Evolutionary conservation across 2,888 invertebrate genomes (phyloP), one percentile per base, ranked within the genome.

Genomic region (Gisinianus flammeolus): DNA sequence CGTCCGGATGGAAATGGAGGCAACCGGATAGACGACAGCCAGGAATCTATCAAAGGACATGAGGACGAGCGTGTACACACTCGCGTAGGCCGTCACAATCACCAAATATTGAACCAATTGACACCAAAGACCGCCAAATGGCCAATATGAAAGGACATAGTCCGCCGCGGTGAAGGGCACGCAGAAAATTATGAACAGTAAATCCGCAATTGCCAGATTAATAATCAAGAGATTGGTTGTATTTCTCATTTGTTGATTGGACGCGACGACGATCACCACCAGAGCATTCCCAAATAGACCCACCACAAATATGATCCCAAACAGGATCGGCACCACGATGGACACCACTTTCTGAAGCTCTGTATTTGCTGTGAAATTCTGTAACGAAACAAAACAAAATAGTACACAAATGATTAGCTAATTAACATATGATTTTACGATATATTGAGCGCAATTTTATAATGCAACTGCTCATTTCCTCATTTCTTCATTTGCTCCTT

Each of bases 101-200:
- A 95, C 94, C 86, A 96, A 91, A 86, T 96, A 97, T 87, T 96
- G 95, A 16, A 95, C 94, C 28, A 93, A 91, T 88, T 94, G 94
- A 88, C 96, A 97, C 93, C 94, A 95, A 86, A 77, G 66, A n/a
- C 92, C 92, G 12, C 97, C 96, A 86, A 97, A 96, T 0, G 95
- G 94, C 96, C 96, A 97, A 85, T 91, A 90, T 6, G 93, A 92
- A 86, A 95, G 88, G 0, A 94, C 93, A 87, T 96, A 97, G 85
- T 94, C 94, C 22, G 94, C 92, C 0, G 95, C 96, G 0, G 97
- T 97, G 87, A 96, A 96, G 0, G 97, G 97, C 24, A 97, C 95
- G 88, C 97, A 97, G 88, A 96, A 94, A 74, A 95, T 91, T 62
- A 97, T 94, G 87, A 97, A 97, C 33, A 95, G 90, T 33, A 97